phyloP scores from a whole-genome alignment of 2,888 invertebrate species.

The Coremacera marginata region DNA sequence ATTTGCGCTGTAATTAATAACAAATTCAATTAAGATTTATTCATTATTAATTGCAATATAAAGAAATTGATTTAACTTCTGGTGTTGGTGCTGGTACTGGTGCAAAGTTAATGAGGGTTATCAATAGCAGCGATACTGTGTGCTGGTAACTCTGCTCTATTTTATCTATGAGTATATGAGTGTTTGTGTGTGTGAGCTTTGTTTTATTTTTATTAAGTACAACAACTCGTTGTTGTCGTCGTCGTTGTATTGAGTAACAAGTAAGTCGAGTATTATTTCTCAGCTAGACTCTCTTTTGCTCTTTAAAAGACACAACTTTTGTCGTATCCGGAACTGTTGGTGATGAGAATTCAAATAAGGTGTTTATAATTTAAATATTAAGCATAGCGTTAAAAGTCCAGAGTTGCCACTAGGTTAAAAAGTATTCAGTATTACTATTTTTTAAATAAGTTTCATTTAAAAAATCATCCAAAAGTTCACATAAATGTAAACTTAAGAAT shows the following conservation, averaged over 20 bases:
- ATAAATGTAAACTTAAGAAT: no score
- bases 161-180: background rate
- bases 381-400: background rate
- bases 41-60: background rate
- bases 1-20: slow-evolving; percentile 9
- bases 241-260: background rate
- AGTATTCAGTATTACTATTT: no score
- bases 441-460: no score
- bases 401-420: background rate
- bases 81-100: background rate
- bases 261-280: background rate
- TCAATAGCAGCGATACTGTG: background rate
- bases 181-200: background rate
- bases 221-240: background rate
- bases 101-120: background rate
- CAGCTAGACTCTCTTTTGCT: no score
- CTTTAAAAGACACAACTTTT: no score
- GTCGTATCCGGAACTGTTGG: background rate
- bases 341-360: background rate
- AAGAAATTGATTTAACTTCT: background rate
- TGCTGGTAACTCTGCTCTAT: background rate
- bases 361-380: slow-evolving; percentile 9
- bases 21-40: slow-evolving; percentile 5
- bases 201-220: background rate
- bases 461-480: no score